Conservation (phyloP, 2,888 invertebrate species). For the Xestia c-nigrum region DNA sequence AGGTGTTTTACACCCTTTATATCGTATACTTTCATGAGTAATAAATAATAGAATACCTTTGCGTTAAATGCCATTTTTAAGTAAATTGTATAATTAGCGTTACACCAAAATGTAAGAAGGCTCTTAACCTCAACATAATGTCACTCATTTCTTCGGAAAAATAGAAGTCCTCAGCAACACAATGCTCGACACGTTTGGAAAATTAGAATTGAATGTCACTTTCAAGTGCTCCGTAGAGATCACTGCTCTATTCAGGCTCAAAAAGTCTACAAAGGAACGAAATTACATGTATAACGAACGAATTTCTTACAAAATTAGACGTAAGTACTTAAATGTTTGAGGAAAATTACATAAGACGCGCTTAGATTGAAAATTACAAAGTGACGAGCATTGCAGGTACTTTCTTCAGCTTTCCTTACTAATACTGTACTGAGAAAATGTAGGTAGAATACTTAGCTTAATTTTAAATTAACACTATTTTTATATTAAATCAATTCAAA, state of each 20-base stretch:
- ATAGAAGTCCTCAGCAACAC: background rate
- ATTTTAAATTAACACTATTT: too few species aligned
- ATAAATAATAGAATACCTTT: too few species aligned
- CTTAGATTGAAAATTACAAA: background rate
- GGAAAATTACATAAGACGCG: constrained; percentile 7
- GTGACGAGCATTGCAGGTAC: background rate
- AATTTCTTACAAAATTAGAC: constrained; percentile 4
- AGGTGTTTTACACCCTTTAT: too few species aligned
- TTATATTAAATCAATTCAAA: background rate
- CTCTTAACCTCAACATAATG: too few species aligned
- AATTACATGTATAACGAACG: background rate
- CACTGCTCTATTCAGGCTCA: background rate
- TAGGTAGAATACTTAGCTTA: background rate
- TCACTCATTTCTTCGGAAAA: background rate
- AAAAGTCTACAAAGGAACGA: background rate
- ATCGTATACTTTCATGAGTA: too few species aligned
- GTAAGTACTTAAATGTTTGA: constrained; percentile 1
- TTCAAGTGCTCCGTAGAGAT: background rate
- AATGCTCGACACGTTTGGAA: background rate
- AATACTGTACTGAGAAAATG: background rate
- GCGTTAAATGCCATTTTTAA: too few species aligned
- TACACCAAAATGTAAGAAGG: too few species aligned
- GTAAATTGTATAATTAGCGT: too few species aligned
- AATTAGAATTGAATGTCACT: background rate
- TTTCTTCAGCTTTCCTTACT: background rate